These are phyloP conservation scores for Cyrtodaria siliqua DNA, from an alignment of 2,888 invertebrate genomes.

Conservation along the genomic window DNA sequence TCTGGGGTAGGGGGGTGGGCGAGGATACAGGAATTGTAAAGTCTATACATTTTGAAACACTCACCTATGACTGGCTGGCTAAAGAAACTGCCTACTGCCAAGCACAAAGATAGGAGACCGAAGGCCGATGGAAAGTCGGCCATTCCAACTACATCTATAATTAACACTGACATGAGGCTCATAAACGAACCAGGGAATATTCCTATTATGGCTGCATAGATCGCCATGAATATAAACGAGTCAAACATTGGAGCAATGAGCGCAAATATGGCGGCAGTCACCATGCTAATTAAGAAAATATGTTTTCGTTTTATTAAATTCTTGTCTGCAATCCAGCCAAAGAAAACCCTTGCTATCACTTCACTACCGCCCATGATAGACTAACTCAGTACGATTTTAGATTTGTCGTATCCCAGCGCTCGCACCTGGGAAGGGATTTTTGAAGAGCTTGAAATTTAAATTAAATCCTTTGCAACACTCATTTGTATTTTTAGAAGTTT, in stretches of 20 bases:
- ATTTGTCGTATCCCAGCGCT: slow-evolving; percentile 88
- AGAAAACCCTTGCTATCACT: slow-evolving; percentile 90
- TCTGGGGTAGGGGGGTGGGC: no score
- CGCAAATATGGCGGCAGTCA: slow-evolving; percentile 36
- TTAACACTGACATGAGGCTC: slow-evolving; percentile 59
- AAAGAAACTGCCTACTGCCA: slow-evolving; percentile 54
- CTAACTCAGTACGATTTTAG: slow-evolving; percentile 79
- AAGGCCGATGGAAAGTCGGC: slow-evolving; percentile 59
- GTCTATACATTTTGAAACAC: no score
- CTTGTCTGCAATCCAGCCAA: slow-evolving; percentile 91
- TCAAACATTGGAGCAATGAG: slow-evolving; percentile 54
- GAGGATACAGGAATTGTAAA: no score
- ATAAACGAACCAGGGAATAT: slow-evolving; percentile 66
- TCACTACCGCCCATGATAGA: slow-evolving; percentile 92
- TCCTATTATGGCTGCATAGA: slow-evolving; percentile 64
- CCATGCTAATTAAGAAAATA: slow-evolving; percentile 47
- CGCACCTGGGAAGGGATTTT: slow-evolving; percentile 90
- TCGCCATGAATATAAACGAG: slow-evolving; percentile 46
- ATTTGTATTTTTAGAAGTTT: background rate
- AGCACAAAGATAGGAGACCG: slow-evolving; percentile 54
- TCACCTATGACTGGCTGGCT: slow-evolving; percentile 66
- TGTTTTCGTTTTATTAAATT: slow-evolving; percentile 88
- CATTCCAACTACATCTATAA: slow-evolving; percentile 67
- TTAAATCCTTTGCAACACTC: slow-evolving; percentile 6
- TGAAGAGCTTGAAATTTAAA: slow-evolving; percentile 54